Evolutionary conservation across 2,888 invertebrate species (phyloP).

Genomic region (Stenotaenia linearis): DNA sequence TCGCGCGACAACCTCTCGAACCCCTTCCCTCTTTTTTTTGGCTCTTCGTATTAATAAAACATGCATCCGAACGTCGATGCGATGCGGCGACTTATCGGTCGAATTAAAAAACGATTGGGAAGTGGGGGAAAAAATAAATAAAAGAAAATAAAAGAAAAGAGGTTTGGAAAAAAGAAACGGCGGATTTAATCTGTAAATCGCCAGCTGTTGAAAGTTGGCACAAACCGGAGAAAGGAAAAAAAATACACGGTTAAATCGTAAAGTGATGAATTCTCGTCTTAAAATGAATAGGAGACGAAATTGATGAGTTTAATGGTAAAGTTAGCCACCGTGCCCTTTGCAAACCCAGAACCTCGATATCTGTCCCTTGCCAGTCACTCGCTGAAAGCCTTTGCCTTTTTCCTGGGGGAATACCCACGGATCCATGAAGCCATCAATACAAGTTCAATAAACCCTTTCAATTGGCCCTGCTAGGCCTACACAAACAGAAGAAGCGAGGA

Average conservation of each 20-base stretch:
- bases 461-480: neutral
- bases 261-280: neutral
- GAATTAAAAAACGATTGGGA: neutral
- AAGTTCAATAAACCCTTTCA: constrained; percentile 9
- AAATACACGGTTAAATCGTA: neutral
- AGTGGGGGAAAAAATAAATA: too few relatives aligned
- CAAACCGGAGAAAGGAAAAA: neutral
- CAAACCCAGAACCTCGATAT: neutral
- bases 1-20: neutral
- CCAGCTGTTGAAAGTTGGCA: neutral
- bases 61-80: neutral
- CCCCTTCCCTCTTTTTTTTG: neutral
- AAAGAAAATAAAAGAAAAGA: neutral
- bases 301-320: neutral
- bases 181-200: neutral
- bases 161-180: neutral
- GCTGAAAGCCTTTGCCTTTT: neutral
- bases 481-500: neutral
- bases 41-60: neutral
- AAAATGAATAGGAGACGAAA: neutral
- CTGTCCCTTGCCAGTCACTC: neutral
- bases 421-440: neutral
- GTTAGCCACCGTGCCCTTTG: neutral
- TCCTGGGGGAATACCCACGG: neutral
- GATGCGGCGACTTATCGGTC: neutral